Conservation (phyloP, 2,797 vertebrate genomes). For the Xiphorhynchus erythropygius region DNA sequence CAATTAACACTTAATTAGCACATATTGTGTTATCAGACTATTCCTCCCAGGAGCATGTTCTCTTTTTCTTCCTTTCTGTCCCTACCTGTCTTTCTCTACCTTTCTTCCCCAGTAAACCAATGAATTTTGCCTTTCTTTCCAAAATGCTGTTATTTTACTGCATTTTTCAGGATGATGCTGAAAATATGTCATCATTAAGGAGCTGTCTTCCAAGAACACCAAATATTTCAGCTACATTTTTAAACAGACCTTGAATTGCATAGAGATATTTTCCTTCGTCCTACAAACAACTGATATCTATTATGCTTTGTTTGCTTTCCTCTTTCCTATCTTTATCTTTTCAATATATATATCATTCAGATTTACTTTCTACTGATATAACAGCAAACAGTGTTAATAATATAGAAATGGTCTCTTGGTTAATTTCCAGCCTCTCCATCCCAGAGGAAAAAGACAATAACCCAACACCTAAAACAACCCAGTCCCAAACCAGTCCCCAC, state of each 20-base stretch:
- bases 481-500: not conserved
- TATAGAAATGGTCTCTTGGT: not conserved
- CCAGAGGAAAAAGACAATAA: not conserved
- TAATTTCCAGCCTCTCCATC: not conserved
- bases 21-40: not conserved
- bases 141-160: not conserved
- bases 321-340: not conserved
- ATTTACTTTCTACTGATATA: not conserved
- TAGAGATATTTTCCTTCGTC: not conserved
- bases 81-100: not conserved
- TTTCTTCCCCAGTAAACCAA: not conserved
- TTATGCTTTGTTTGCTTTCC: not conserved
- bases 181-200: not conserved
- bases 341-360: not conserved
- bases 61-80: not conserved
- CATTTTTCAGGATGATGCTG: not conserved
- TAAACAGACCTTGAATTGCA: not conserved
- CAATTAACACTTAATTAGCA: not conserved
- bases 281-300: not conserved
- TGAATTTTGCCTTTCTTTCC: not conserved
- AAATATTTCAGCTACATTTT: not conserved
- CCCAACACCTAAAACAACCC: accelerated
- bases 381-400: not conserved
- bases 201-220: not conserved
- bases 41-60: not conserved